phyloP scores from a whole-genome alignment of 2,797 vertebrate genomes.

The Sebastes iracundus region DNA sequence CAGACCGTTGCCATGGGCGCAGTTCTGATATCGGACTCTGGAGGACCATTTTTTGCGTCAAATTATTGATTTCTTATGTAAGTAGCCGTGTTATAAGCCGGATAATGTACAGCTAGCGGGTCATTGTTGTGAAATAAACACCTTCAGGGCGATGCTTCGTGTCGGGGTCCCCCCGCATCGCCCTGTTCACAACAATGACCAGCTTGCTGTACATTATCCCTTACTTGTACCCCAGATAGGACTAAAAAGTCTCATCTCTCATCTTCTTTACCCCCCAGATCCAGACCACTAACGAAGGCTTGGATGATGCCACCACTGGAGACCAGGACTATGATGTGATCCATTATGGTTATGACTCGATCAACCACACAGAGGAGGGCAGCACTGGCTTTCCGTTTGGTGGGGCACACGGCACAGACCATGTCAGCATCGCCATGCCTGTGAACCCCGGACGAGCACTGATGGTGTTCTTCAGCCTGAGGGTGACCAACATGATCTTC shows the following conservation, averaged over 20 bases:
- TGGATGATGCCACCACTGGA: conserved; percentile 40
- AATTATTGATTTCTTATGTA: too few relatives aligned
- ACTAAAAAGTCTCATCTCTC: not conserved
- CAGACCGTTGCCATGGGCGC: too few relatives aligned
- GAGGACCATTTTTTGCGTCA: too few relatives aligned
- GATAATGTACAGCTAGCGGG: too few relatives aligned
- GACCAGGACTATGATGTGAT: conserved; percentile 59
- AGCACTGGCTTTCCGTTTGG: conserved; percentile 81
- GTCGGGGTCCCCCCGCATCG: too few relatives aligned
- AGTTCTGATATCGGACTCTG: too few relatives aligned
- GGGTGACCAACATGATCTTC: conserved; percentile 98
- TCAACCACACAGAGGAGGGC: conserved; percentile 82
- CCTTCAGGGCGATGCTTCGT: fast-evolving
- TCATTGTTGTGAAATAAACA: too few relatives aligned
- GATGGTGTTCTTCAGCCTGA: conserved; percentile 96
- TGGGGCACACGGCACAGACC: conserved; percentile 80
- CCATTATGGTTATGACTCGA: conserved; percentile 58
- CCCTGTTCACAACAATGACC: too few relatives aligned
- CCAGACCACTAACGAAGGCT: conserved; percentile 27
- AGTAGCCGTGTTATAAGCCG: too few relatives aligned
- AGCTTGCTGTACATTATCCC: not conserved
- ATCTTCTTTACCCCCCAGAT: conserved; percentile 35
- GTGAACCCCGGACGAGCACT: conserved; percentile 84
- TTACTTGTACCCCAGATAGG: not conserved
- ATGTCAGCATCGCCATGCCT: conserved; percentile 82